Conservation (phyloP, 2,888 invertebrate genomes). For the Stenotaenia linearis region DNA sequence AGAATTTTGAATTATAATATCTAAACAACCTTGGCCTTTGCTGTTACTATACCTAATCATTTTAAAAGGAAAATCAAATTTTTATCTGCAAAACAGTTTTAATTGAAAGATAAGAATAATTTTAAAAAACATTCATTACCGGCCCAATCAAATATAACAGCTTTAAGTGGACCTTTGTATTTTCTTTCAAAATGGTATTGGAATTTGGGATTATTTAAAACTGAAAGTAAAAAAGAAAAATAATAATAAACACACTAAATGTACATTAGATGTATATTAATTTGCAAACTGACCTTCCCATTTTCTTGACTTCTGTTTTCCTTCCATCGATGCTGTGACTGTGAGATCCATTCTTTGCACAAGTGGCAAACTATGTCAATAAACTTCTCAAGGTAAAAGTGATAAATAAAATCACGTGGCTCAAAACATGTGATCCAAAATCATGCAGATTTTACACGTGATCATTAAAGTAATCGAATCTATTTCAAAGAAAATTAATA, state of each 20-base stretch:
- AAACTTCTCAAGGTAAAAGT: background rate
- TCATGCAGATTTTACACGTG: background rate
- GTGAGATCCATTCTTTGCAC: background rate
- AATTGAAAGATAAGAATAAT: background rate
- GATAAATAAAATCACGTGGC: background rate
- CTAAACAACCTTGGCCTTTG: too few species aligned
- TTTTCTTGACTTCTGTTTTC: background rate
- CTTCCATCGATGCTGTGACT: background rate
- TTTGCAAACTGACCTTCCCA: background rate
- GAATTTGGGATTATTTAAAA: background rate
- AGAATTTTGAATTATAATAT: too few species aligned
- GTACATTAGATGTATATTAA: background rate
- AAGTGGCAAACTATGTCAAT: background rate
- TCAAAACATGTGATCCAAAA: background rate
- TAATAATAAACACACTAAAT: background rate
- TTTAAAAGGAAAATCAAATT: too few species aligned
- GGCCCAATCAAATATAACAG: slow-evolving; percentile 36
- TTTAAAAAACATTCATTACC: slow-evolving; percentile 29
- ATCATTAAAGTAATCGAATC: too few species aligned
- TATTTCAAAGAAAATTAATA: too few species aligned
- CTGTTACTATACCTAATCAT: too few species aligned
- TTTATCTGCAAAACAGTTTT: too few species aligned
- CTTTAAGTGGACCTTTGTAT: slow-evolving; percentile 32
- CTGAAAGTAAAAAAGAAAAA: background rate
- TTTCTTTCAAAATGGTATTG: background rate